These are phyloP conservation scores for Eufriesea mexicana DNA, from an alignment of 1,140 invertebrate genomes.

Conservation along the genomic window DNA sequence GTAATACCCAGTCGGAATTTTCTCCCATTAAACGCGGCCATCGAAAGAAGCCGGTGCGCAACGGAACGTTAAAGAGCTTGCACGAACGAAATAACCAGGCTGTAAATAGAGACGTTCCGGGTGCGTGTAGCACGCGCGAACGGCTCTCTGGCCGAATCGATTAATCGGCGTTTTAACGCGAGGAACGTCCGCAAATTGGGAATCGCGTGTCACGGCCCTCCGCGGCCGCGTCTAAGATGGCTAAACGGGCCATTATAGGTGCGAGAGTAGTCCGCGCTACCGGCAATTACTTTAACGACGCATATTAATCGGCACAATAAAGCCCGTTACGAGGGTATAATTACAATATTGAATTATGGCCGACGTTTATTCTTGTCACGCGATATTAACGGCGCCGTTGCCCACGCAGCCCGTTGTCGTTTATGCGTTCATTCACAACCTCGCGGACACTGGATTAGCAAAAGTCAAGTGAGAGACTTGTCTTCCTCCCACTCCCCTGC, in stretches of 20 bases:
- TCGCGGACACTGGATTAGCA: slow-evolving; percentile 55
- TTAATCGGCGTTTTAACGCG: neutral
- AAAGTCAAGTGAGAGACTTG: slow-evolving; percentile 49
- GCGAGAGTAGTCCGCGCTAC: slow-evolving; percentile 52
- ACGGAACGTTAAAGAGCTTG: no score
- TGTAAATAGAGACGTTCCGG: neutral
- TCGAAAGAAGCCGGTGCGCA: no score
- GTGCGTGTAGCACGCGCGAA: neutral
- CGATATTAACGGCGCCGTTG: slow-evolving; percentile 76
- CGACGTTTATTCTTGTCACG: slow-evolving; percentile 79
- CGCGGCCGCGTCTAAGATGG: slow-evolving; percentile 16
- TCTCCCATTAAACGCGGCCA: no score
- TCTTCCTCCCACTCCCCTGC: neutral
- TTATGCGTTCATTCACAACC: slow-evolving; percentile 63
- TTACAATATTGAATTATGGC: slow-evolving; percentile 82
- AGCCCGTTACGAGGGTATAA: slow-evolving; percentile 78
- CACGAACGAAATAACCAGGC: neutral
- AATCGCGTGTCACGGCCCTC: slow-evolving; percentile 12
- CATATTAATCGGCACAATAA: slow-evolving; percentile 81
- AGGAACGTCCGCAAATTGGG: neutral
- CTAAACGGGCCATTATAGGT: slow-evolving; percentile 50
- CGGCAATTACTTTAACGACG: slow-evolving; percentile 78
- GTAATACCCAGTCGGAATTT: neutral
- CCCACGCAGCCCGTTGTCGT: slow-evolving; percentile 56
- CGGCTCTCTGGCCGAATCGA: neutral